Evolutionary conservation across 2,113 vertebrate genomes (phyloP).

Genomic region (Tricholaema leucomelas): DNA sequence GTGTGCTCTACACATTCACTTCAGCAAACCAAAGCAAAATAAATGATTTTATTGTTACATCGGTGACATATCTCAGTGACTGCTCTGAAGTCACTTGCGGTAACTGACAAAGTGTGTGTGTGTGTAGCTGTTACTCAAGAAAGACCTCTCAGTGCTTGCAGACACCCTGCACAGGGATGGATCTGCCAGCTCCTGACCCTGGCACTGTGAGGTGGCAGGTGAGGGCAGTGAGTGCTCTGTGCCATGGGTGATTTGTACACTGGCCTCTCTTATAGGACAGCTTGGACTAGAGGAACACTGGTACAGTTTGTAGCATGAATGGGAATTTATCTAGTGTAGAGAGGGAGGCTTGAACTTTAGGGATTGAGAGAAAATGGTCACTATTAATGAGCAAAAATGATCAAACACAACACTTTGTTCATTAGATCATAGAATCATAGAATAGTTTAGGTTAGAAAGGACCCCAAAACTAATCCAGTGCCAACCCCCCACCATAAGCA

Average conservation of each 20-base stretch:
- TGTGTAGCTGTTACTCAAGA: not conserved
- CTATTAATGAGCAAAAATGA: conserved; percentile 4
- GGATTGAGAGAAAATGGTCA: not conserved
- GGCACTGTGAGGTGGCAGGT: not conserved
- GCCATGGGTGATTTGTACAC: accelerated
- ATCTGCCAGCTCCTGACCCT: not conserved
- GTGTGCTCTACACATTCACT: not conserved
- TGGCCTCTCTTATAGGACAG: not conserved
- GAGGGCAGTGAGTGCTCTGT: accelerated
- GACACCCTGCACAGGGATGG: accelerated
- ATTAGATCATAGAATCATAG: not conserved
- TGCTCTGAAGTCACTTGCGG: not conserved
- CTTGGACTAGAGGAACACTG: not conserved
- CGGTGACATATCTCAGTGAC: accelerated
- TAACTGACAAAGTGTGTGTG: not conserved
- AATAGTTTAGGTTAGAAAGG: too few species aligned
- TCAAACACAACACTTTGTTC: not conserved
- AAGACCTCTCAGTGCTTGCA: accelerated
- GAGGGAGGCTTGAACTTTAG: not conserved
- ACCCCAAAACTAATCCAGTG: too few species aligned
- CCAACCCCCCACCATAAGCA: too few species aligned
- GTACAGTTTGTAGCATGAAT: not conserved
- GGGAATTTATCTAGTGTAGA: not conserved
- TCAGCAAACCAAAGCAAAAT: not conserved
- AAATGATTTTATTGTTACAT: not conserved